A percentile compares a stretch with the other conserved stretches of the same genome.
These are phyloP conservation scores for Limnodromus scolopaceus DNA, from an alignment of 2,797 vertebrate genomes.

Conservation along the genomic window DNA sequence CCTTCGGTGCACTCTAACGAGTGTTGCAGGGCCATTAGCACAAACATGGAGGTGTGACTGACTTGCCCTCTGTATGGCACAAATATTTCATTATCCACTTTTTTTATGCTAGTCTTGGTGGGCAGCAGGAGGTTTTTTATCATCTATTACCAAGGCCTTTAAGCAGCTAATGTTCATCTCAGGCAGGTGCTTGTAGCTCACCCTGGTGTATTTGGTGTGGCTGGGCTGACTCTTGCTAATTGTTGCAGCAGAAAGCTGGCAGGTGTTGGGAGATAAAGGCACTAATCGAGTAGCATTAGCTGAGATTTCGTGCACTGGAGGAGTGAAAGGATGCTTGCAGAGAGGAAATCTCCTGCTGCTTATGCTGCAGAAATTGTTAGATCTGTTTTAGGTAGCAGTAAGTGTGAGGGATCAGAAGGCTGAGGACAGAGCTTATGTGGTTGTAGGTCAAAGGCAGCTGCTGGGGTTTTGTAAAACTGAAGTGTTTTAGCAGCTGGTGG, in stretches of 20 bases:
- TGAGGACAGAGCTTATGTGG: not conserved
- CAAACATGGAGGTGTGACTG: not conserved
- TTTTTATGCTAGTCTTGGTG: not conserved
- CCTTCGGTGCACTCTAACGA: not conserved
- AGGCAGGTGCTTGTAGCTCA: not conserved
- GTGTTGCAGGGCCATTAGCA: not conserved
- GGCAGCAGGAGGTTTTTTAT: not conserved
- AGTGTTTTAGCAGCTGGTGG: not conserved
- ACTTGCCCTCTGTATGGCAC: not conserved
- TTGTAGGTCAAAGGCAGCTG: not conserved
- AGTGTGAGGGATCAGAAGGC: not conserved
- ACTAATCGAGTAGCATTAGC: not conserved
- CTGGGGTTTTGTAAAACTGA: not conserved
- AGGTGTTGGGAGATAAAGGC: not conserved
- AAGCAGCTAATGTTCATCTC: not conserved
- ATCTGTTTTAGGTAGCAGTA: not conserved
- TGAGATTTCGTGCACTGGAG: not conserved
- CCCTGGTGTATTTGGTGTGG: not conserved
- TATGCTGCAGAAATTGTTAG: not conserved
- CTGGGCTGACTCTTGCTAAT: not conserved
- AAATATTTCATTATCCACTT: rapidly evolving
- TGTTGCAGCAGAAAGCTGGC: not conserved
- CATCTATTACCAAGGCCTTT: not conserved
- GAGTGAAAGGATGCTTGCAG: not conserved
- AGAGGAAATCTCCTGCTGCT: not conserved